A percentile compares a stretch with the other conserved stretches of the same genome.
These are phyloP conservation scores for Dendrolimus punctatus DNA, from an alignment of 1,140 invertebrate species.

Conservation along the genomic window DNA sequence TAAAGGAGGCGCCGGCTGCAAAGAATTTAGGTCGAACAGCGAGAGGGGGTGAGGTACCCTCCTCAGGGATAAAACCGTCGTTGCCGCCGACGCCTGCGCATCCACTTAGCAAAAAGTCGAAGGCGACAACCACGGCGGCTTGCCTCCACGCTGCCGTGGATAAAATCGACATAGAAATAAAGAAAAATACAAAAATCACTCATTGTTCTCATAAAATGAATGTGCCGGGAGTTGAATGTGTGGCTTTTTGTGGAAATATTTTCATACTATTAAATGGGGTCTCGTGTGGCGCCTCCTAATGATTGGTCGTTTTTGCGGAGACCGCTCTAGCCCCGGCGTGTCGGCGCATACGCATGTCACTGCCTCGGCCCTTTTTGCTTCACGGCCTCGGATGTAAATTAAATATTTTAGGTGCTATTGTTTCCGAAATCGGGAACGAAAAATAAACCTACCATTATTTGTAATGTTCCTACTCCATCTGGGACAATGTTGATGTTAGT, in stretches of 20 bases:
- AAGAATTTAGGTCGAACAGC: conserved; percentile 13
- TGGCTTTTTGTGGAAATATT: conserved; percentile 70
- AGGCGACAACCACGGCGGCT: conserved; percentile 58
- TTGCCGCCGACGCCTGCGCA: conserved; percentile 51
- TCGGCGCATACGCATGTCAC: conserved; percentile 45
- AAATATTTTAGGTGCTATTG: conserved; percentile 65
- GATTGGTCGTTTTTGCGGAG: conserved; percentile 61
- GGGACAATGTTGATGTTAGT: no score
- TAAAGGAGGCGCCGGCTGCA: conserved; percentile 37
- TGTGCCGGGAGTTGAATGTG: conserved; percentile 68
- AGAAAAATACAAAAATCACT: conserved; percentile 70
- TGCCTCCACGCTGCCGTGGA: conserved; percentile 55
- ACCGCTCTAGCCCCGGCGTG: conserved; percentile 52
- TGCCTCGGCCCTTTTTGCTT: conserved; percentile 48
- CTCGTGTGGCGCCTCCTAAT: conserved; percentile 70
- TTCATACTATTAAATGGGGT: conserved; percentile 69
- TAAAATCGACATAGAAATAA: conserved; percentile 70
- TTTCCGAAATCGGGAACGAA: conserved; percentile 37
- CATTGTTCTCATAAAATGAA: conserved; percentile 72
- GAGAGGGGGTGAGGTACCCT: conserved; percentile 25
- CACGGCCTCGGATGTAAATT: conserved; percentile 63
- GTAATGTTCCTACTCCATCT: background rate
- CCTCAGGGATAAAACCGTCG: conserved; percentile 42
- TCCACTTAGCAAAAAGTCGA: conserved; percentile 59
- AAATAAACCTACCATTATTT: conserved; percentile 37